Conservation (phyloP, 2,113 vertebrate genomes). For the Zapornia atra region DNA sequence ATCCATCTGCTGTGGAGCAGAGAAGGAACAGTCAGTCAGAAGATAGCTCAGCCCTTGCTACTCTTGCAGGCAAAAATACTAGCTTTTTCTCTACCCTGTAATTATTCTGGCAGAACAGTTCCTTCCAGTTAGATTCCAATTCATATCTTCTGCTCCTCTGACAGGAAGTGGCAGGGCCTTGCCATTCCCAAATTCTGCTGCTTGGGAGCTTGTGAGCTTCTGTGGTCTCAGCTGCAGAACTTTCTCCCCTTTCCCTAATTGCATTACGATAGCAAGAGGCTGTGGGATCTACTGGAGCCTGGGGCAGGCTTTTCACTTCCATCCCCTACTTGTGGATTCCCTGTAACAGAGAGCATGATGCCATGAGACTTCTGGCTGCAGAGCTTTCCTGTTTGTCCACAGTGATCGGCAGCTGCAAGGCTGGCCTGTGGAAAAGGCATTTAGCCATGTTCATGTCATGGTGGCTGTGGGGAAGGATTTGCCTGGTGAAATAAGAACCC, state of each 20-base stretch:
- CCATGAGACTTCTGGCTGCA: background rate
- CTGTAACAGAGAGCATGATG: background rate
- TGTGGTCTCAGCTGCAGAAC: background rate
- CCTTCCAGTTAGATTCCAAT: background rate
- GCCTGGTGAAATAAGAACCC: background rate
- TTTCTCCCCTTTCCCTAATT: background rate
- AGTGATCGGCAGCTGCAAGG: background rate
- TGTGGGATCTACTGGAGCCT: background rate
- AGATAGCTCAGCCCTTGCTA: background rate
- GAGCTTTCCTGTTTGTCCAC: background rate
- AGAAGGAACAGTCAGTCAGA: background rate
- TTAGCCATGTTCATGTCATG: background rate
- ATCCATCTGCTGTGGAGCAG: fast-evolving
- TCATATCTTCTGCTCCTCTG: background rate
- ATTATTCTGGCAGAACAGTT: background rate
- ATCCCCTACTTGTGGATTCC: background rate
- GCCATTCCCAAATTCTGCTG: background rate
- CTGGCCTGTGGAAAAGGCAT: background rate
- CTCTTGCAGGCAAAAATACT: background rate
- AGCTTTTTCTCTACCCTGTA: background rate
- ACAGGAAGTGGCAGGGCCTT: background rate
- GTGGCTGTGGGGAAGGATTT: background rate
- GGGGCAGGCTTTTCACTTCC: background rate
- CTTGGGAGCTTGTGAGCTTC: background rate
- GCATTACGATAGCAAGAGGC: background rate